Evolutionary conservation across 2,113 vertebrate genomes (phyloP), one percentile per base, ranked within the genome.

Genomic region (Alligator sinensis): DNA sequence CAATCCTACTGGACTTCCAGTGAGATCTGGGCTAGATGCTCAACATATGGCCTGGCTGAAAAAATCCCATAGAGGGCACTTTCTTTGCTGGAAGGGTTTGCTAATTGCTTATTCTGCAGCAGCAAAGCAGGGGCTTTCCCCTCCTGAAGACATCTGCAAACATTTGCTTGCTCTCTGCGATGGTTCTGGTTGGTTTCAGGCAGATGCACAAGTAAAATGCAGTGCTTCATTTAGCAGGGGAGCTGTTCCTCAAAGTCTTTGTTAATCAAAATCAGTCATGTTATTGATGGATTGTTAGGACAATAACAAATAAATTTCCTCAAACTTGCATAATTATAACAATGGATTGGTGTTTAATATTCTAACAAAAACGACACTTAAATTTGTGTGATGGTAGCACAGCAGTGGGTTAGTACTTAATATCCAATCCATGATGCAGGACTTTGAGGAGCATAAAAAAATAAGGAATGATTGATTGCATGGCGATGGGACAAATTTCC

Each of bases 191-290:
- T 80, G 11, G 68, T 14, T 54, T 58, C 12, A 0, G 2, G 57
- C 57, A 77, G 68, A 28, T 3, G 57, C 25, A 25, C 87, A 21
- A 87, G 70, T 59, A 80, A 93, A 93, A 70, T 21, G 70, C 7
- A 5, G 5, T 28, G 27, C 6, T 89, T 27, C 19, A 4, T 21
- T 22, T 87, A 77, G 80, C 70, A 57, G 5, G 68, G 58, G 22
- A 72, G 38, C 57, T 59, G 10, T 58, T 77, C 70, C 76, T 84
- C 15, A 24, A 22, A 28, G 15, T 27, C 58, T 60, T 79, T 16
- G 0, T 74, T 14, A 11, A 19, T 55, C 38, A 24, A 61, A 90
- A 55, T 66, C 0, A 0, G 27, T 10, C 55, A 28, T 74, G 16
- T 34, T 24, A 64, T 55, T 55, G 30, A 59, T 75, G 72, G 58